A percentile compares a stretch with the other conserved stretches of the same genome.
Evolutionary conservation across 2,113 vertebrate species (phyloP).

Genomic region (Riparia riparia): DNA sequence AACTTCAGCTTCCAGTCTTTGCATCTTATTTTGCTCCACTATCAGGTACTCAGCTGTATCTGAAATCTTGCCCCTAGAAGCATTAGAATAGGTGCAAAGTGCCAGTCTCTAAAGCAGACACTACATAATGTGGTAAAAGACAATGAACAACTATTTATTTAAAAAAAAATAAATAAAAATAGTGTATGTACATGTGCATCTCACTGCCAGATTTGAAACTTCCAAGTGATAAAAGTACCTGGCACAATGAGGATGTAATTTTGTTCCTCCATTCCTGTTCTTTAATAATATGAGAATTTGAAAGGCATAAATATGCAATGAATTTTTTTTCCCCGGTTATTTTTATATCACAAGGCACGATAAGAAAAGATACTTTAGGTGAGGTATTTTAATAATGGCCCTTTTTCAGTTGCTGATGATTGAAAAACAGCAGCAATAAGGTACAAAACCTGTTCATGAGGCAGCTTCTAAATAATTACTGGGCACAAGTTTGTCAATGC

Average conservation of each 20-base stretch:
- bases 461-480: slow-evolving; percentile 48
- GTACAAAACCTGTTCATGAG: slow-evolving; percentile 7
- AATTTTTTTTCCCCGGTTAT: background rate
- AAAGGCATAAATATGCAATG: slow-evolving; percentile 57
- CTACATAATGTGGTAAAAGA: slow-evolving; percentile 13
- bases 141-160: background rate
- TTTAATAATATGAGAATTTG: slow-evolving; percentile 33
- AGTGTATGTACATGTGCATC: background rate
- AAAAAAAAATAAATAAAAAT: background rate
- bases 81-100: background rate
- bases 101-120: slow-evolving; percentile 5
- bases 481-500: background rate
- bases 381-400: slow-evolving; percentile 28
- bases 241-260: background rate
- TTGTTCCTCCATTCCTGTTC: background rate
- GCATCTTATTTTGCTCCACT: background rate
- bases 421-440: background rate
- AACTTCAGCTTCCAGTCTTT: background rate
- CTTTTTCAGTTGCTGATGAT: background rate
- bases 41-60: background rate
- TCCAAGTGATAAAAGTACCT: slow-evolving; percentile 28
- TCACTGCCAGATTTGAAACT: background rate
- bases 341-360: background rate
- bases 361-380: background rate
- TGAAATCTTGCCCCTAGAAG: background rate